These are phyloP conservation scores for Perccottus glenii DNA, from an alignment of 2,113 vertebrate genomes.

Conservation along the genomic window DNA sequence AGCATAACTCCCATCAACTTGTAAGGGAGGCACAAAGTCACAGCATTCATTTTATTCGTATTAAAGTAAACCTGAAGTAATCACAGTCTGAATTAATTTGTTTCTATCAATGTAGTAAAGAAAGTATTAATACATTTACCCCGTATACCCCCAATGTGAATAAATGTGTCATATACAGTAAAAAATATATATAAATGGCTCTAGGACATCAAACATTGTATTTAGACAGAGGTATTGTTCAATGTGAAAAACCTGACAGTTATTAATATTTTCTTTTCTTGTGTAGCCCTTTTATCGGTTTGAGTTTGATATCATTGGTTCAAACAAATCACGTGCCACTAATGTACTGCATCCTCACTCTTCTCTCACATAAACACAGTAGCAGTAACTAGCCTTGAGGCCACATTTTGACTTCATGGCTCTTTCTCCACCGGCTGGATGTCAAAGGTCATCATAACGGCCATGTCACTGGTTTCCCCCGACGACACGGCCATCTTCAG, in stretches of 20 bases:
- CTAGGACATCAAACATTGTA: not conserved
- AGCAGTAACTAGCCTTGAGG: not conserved
- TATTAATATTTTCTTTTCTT: too few relatives aligned
- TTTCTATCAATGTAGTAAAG: not conserved
- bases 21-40: too few relatives aligned
- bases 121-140: not conserved
- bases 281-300: too few relatives aligned
- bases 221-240: not conserved
- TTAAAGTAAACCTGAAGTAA: slow-evolving; percentile 5
- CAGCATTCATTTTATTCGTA: too few relatives aligned
- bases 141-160: not conserved
- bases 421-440: slow-evolving; percentile 54
- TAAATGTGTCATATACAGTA: too few relatives aligned
- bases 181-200: not conserved
- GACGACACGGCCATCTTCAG: slow-evolving; percentile 74
- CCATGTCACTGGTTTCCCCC: slow-evolving; percentile 70
- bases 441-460: slow-evolving; percentile 80
- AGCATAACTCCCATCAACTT: too few relatives aligned
- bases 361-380: not conserved
- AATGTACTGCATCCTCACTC: not conserved
- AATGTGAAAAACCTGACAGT: not conserved
- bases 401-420: slow-evolving; percentile 23
- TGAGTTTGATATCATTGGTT: not conserved
- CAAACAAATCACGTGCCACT: not conserved
- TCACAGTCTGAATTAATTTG: not conserved